These are phyloP conservation scores for Salmo trutta DNA, from an alignment of 2,797 vertebrate genomes.

Conservation along the genomic window DNA sequence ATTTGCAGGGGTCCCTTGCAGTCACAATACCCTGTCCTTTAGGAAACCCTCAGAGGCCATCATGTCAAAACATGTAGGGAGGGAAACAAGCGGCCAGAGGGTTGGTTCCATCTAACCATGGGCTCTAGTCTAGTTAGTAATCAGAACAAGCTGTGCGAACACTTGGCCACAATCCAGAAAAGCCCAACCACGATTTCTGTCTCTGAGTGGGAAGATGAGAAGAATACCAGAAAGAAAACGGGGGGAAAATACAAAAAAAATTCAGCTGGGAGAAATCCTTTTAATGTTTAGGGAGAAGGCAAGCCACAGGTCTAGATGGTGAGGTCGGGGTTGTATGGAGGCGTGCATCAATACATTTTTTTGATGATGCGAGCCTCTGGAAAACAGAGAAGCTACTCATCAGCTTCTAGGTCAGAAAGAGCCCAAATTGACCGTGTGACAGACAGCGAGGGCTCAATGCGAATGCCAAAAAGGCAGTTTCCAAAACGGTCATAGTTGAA, in stretches of 20 bases:
- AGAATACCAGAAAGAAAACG: constrained; percentile 45
- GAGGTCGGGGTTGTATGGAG: constrained; percentile 27
- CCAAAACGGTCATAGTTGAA: constrained; percentile 72
- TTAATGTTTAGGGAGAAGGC: constrained; percentile 46
- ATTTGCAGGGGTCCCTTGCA: not conserved
- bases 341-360: constrained; percentile 40
- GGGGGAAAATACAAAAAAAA: constrained; percentile 31
- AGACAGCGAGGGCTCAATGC: constrained; percentile 50
- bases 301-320: constrained; percentile 42
- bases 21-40: constrained; percentile 20
- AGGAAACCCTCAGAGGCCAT: constrained; percentile 45
- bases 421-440: constrained; percentile 65
- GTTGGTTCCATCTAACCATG: constrained; percentile 54
- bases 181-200: constrained; percentile 60
- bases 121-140: constrained; percentile 68
- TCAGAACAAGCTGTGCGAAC: constrained; percentile 70
- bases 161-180: constrained; percentile 54
- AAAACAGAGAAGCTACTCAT: constrained; percentile 69
- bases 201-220: constrained; percentile 47
- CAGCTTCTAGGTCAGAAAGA: constrained; percentile 60
- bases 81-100: constrained; percentile 44
- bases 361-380: constrained; percentile 51
- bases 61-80: constrained; percentile 41
- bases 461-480: constrained; percentile 62
- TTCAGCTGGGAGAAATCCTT: constrained; percentile 58